phyloP scores from a whole-genome alignment of 2,797 vertebrate genomes.

The Pseudomugil gertrudae region DNA sequence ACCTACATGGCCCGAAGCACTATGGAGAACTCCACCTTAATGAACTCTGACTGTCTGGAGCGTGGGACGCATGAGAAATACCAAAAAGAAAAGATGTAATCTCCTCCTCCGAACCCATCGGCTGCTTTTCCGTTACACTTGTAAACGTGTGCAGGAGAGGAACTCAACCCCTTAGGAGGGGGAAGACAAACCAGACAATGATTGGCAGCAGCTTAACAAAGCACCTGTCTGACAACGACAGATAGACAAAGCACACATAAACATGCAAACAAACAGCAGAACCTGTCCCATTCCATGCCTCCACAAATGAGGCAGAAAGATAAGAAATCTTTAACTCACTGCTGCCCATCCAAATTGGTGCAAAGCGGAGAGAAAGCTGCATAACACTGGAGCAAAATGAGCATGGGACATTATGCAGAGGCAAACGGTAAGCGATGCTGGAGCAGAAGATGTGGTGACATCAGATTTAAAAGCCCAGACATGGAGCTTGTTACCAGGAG shows the following conservation, averaged over 20 bases:
- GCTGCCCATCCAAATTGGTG: slow-evolving; percentile 79
- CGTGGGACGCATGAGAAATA: slow-evolving; percentile 55
- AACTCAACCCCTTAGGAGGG: slow-evolving; percentile 49
- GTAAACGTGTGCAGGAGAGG: slow-evolving; percentile 35
- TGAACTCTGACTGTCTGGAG: slow-evolving; percentile 61
- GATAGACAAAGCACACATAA: slow-evolving; percentile 43
- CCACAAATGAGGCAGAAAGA: slow-evolving; percentile 76
- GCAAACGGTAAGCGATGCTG: slow-evolving; percentile 46
- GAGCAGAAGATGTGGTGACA: slow-evolving; percentile 78
- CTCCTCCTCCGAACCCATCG: slow-evolving; percentile 56
- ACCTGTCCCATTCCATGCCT: slow-evolving; percentile 51
- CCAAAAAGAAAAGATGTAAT: slow-evolving; percentile 57
- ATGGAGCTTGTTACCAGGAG: slow-evolving; percentile 94
- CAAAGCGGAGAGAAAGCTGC: slow-evolving; percentile 33
- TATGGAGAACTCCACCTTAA: slow-evolving; percentile 54
- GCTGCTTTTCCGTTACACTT: slow-evolving; percentile 49
- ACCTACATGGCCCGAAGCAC: slow-evolving; percentile 34
- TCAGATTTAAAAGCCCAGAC: slow-evolving; percentile 78
- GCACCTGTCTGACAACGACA: slow-evolving; percentile 64
- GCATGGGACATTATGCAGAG: slow-evolving; percentile 78
- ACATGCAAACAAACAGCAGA: slow-evolving; percentile 64
- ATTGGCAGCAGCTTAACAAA: slow-evolving; percentile 77
- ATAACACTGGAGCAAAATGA: slow-evolving; percentile 52
- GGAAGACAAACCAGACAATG: slow-evolving; percentile 66
- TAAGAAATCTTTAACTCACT: slow-evolving; percentile 73